Evolutionary conservation across 2,113 vertebrate species (phyloP), one percentile per base, ranked within the genome.

Genomic region (Syngnathus typhle): DNA sequence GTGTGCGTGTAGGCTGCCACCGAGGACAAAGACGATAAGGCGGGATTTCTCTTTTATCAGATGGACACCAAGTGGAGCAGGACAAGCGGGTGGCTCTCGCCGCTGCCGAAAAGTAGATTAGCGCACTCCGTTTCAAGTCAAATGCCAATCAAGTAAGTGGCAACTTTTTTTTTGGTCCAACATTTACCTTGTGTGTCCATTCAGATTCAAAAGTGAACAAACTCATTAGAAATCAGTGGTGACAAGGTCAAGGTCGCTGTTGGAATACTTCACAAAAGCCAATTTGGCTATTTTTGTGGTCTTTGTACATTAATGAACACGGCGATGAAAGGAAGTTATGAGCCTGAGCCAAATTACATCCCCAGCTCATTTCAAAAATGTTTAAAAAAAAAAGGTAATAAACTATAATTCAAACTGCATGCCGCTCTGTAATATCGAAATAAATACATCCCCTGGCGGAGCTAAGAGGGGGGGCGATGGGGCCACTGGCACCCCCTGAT

Each of bases 1-100:
- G 54, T 65, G 71, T 64, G 56, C 70, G 46, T 66, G 21, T 6
- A 58, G 58, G 73, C 65, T 65, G 71, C 72, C 64, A 63, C 71
- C 54, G 71, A 70, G 67, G 74, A 78, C 69, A 67, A 51, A 69
- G 69, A 63, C 73, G 83, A 85, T 88, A 85, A 89, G 74, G 74
- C 70, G 64, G 60, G 65, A 68, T 65, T 64, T 54, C 60, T 68
- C 72, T 73, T 47, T 74, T 71, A 79, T 88, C 80, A 76, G 72
- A 71, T 59, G 60, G 72, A 58, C 73, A 74, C 56, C 65, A 66
- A 69, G 69, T 74, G 23, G 32, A 73, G 56, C 8, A 7, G 41
- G 70, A 70, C 69, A 72, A 56, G 63, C 64, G 52, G 56, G 62
- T 65, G 69, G 64, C 67, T 73, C 55, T 44, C 64, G 54, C 56